Evolutionary conservation across 30 jellyfish, hydroid and myxozoan species (phyloP), one percentile per base, ranked within the genome.

Genomic region (Clytia hemisphaerica): DNA sequence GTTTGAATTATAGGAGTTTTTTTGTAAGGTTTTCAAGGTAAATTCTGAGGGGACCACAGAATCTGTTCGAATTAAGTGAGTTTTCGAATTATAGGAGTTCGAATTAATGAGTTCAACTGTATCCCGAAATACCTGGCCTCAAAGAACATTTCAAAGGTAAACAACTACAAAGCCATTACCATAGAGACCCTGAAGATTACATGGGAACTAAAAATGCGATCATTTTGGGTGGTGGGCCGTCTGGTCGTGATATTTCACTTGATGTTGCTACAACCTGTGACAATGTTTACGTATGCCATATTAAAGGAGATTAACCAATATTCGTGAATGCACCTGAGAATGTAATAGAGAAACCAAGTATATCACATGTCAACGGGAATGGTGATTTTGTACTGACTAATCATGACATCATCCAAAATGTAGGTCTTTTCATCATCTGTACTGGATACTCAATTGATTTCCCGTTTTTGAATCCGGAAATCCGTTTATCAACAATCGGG

Each of bases 181-280:
- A 85, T 81, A 62, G 88, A 25, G 80, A 49, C 14, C 90, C 95
- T 35, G 89, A 77, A 14, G 77, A 90, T 21, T 85, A 67, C 59
- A 25, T 35, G 31, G 73, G 65, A 36, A 21, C 25, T 21, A 48
- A 18, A 61, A 67, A 46, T 18, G 82, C 72, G 4, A 36, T 77
- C 51, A 75, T 85, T 0, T 76, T 85, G 1, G 95, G 95, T 31
- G 88, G 74, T 24, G 65, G 90, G 33, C 72, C 95, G n/a, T 85
- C 95, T 1, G 95, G 93, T 19, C 55, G 82, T 60, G 95, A 85
- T 44, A 85, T 85, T 61, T 76, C 90, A 21, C 19, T 85, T 15
- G 95, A 85, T 49, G 53, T 85, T 33, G 49, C 95, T 26, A 61
- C 48, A 36, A 66, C 62, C 7, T 90, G 93, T 2, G 65, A 77